Evolutionary conservation across 2,888 invertebrate species (phyloP).

Genomic region (Drosophila anceps): DNA sequence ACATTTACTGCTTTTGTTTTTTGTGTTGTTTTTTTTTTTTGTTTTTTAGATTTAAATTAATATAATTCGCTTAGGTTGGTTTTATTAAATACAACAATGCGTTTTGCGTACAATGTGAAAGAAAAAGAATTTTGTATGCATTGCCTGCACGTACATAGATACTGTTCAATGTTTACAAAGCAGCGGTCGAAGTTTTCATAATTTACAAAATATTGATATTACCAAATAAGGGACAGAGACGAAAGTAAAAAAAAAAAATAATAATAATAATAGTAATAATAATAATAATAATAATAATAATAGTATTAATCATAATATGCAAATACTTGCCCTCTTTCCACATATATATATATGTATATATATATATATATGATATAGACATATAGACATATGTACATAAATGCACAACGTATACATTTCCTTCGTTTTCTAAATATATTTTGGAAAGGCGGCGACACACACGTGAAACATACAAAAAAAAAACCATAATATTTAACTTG

Average conservation of each 20-base stretch:
- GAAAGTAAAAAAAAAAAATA: slow-evolving; percentile 11
- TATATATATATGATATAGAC: neutral
- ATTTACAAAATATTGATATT: slow-evolving; percentile 51
- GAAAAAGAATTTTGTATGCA: slow-evolving; percentile 57
- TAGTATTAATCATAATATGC: slow-evolving; percentile 24
- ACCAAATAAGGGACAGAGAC: slow-evolving; percentile 44
- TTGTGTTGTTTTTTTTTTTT: slow-evolving; percentile 33
- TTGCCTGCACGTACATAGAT: slow-evolving; percentile 48
- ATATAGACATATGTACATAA: slow-evolving; percentile 25
- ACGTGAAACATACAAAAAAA: slow-evolving; percentile 17
- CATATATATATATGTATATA: neutral
- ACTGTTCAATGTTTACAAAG: slow-evolving; percentile 48
- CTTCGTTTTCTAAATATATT: slow-evolving; percentile 4
- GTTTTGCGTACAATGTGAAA: slow-evolving; percentile 55
- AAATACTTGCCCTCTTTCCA: slow-evolving; percentile 25
- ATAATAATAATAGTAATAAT: slow-evolving; percentile 3
- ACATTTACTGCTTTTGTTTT: slow-evolving; percentile 53
- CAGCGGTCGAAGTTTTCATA: slow-evolving; percentile 39
- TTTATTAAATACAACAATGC: slow-evolving; percentile 74
- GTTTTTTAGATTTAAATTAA: slow-evolving; percentile 62
- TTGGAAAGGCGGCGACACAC: slow-evolving; percentile 24
- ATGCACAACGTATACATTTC: slow-evolving; percentile 2
- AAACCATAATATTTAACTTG: slow-evolving; percentile 25
- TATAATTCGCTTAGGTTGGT: slow-evolving; percentile 66
- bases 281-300: slow-evolving; percentile 14